Percentiles rank a stretch among this genome's conserved stretches.
Evolutionary conservation across 1,140 invertebrate genomes (phyloP).

Genomic region (Caenorhabditis inopinata): DNA sequence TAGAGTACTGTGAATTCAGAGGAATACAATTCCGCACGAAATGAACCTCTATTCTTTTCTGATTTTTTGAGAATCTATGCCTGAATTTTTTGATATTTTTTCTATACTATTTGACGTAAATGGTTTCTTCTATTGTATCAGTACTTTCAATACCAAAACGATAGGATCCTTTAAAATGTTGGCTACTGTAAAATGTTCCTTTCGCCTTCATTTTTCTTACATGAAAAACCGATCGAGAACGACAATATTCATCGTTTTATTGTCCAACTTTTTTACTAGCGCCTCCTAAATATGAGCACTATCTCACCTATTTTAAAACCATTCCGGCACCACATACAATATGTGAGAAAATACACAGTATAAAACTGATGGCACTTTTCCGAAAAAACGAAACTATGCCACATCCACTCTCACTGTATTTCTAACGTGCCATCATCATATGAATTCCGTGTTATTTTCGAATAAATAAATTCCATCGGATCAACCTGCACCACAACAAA

Average conservation of each 20-base stretch:
- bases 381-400: neutral
- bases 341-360: slow-evolving; percentile 34
- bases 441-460: too few relatives aligned
- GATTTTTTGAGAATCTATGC: too few relatives aligned
- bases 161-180: too few relatives aligned
- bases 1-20: too few relatives aligned
- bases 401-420: slow-evolving; percentile 5
- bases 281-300: neutral
- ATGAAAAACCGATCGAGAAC: neutral
- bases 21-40: too few relatives aligned
- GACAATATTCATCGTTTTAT: slow-evolving; percentile 32
- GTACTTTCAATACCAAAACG: too few relatives aligned
- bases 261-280: neutral
- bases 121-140: too few relatives aligned
- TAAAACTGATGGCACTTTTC: slow-evolving; percentile 25
- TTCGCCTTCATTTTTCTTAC: neutral
- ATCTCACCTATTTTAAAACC: slow-evolving; percentile 16
- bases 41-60: too few relatives aligned
- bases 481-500: neutral
- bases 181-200: neutral
- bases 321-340: slow-evolving; percentile 24
- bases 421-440: neutral
- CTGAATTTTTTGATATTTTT: too few relatives aligned
- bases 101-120: too few relatives aligned
- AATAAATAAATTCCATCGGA: neutral